Evolutionary conservation across 2,797 vertebrate genomes (phyloP).

Genomic region (Poecilia gillii): DNA sequence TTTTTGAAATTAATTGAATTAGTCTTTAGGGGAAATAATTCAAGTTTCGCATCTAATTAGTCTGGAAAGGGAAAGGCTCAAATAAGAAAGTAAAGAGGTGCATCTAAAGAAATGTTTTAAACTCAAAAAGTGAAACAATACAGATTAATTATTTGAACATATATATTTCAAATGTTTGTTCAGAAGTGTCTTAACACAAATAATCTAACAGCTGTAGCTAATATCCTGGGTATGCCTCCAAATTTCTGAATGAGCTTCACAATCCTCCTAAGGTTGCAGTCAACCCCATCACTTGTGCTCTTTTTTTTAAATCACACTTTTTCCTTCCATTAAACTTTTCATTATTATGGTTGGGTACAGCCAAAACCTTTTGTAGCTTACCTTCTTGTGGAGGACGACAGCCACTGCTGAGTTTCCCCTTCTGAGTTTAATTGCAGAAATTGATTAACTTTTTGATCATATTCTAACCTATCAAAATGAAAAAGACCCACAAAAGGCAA

Average conservation of each 20-base stretch:
- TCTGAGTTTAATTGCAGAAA: neutral
- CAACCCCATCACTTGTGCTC: neutral
- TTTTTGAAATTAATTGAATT: neutral
- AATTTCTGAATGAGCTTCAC: neutral
- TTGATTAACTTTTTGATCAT: neutral
- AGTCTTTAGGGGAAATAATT: neutral
- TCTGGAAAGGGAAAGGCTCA: neutral
- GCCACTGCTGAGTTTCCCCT: neutral
- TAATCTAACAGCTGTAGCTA: neutral
- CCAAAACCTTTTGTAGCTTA: neutral
- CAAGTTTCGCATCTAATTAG: neutral
- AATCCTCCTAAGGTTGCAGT: neutral
- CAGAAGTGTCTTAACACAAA: neutral
- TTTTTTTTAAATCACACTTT: neutral
- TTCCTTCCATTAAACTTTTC: neutral
- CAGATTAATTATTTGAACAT: neutral
- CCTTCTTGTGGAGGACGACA: neutral
- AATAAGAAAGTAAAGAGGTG: neutral
- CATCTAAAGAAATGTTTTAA: neutral
- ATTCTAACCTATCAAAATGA: neutral
- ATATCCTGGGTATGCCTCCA: neutral
- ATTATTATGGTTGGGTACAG: neutral
- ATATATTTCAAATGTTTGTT: neutral
- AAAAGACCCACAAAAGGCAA: neutral
- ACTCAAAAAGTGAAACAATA: neutral